phyloP scores from a whole-genome alignment of 1,140 invertebrate genomes.

The silkworm (Bombyx mori) region ASM3026992v2 NC_085116.1:17007001-17007500 shows the following conservation, averaged over 20 bases:
- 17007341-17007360: neutral
- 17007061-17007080: slow-evolving; percentile 12
- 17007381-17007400: too few species aligned
- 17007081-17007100: slow-evolving; percentile 26
- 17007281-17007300: slow-evolving; percentile 20
- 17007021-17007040: slow-evolving; percentile 52
- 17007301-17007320: slow-evolving; percentile 19
- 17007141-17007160: slow-evolving; percentile 44
- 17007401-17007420: too few species aligned
- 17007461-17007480: too few species aligned
- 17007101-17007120: slow-evolving; percentile 39
- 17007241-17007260: slow-evolving; percentile 50
- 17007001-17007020: slow-evolving; percentile 52
- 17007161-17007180: slow-evolving; percentile 49
- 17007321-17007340: slow-evolving; percentile 1
- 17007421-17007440: too few species aligned
- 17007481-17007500: too few species aligned
- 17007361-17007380: too few species aligned
- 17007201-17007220: slow-evolving; percentile 26
- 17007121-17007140: slow-evolving; percentile 32
- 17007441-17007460: too few species aligned
- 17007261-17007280: slow-evolving; percentile 41
- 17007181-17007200: slow-evolving; percentile 51
- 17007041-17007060: slow-evolving; percentile 23
- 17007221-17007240: slow-evolving; percentile 32